Evolutionary conservation across 1,140 invertebrate genomes (phyloP).

Genomic region (Pseudomyrmex concolor): DNA sequence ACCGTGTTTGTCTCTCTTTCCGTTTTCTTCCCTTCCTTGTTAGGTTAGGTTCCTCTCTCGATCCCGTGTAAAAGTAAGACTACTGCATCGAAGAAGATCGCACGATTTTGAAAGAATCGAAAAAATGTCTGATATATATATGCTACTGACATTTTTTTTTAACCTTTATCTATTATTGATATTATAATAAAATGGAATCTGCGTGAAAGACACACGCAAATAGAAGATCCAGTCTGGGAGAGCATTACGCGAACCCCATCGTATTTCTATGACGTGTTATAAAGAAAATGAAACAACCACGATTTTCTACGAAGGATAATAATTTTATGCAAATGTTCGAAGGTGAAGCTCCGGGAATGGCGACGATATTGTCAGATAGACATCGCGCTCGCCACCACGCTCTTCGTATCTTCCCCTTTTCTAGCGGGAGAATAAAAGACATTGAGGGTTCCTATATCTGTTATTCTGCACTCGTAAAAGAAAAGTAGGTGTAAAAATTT

Average conservation of each 20-base stretch:
- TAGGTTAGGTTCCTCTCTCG: conserved; percentile 13
- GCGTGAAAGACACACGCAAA: background rate
- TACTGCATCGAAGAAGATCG: background rate
- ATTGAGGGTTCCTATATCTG: conserved; percentile 67
- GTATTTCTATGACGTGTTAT: conserved; percentile 25
- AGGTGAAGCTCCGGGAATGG: conserved; percentile 55
- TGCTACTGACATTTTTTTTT: background rate
- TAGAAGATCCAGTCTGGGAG: background rate
- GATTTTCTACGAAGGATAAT: conserved; percentile 79
- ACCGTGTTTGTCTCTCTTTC: conserved; percentile 44
- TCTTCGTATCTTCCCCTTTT: conserved; percentile 47
- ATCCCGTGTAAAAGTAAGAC: background rate
- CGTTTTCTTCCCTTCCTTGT: conserved; percentile 20
- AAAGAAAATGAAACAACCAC: conserved; percentile 72
- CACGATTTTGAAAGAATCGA: background rate
- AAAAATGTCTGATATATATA: background rate
- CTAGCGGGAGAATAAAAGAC: conserved; percentile 43
- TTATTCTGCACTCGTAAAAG: conserved; percentile 82
- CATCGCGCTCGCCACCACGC: conserved; percentile 13
- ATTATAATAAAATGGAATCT: background rate
- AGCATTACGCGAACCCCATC: background rate
- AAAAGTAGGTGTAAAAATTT: conserved; percentile 82
- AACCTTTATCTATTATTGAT: background rate
- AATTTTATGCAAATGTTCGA: conserved; percentile 83
- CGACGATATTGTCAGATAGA: conserved; percentile 55